A percentile compares a stretch with the other conserved stretches of the same genome.
Conservation (phyloP, 2,113 vertebrate species). For the Fulmarus glacialis region DNA sequence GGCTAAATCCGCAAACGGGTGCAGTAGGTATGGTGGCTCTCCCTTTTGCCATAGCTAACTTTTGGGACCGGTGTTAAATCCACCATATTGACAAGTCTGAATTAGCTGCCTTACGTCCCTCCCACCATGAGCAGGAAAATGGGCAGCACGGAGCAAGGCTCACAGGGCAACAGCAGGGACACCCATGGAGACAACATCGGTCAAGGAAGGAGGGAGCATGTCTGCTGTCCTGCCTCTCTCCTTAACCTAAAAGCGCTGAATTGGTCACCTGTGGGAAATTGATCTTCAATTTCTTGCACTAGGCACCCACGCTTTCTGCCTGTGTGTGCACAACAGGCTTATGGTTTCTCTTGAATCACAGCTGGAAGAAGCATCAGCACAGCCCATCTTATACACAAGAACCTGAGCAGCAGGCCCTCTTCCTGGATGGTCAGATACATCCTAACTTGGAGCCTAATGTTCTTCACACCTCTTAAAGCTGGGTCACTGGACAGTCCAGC, state of each 20-base stretch:
- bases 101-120: neutral
- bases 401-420: neutral
- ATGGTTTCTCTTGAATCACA: neutral
- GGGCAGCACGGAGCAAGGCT: neutral
- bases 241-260: neutral
- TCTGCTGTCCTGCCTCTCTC: neutral
- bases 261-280: neutral
- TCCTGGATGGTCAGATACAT: neutral
- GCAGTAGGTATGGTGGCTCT: neutral
- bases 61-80: neutral
- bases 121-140: neutral
- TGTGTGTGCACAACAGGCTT: neutral
- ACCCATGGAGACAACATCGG: fast-evolving
- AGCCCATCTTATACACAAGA: neutral
- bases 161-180: neutral
- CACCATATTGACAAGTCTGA: neutral
- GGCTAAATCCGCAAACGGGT: neutral
- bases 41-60: neutral
- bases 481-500: neutral
- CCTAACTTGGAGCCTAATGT: neutral
- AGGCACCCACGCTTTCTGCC: neutral
- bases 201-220: neutral
- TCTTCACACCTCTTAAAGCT: neutral
- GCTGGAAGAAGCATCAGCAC: neutral
- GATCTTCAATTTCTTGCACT: neutral